phyloP scores from a whole-genome alignment of 2,888 invertebrate genomes.

The Chrysodeixis includens region DNA sequence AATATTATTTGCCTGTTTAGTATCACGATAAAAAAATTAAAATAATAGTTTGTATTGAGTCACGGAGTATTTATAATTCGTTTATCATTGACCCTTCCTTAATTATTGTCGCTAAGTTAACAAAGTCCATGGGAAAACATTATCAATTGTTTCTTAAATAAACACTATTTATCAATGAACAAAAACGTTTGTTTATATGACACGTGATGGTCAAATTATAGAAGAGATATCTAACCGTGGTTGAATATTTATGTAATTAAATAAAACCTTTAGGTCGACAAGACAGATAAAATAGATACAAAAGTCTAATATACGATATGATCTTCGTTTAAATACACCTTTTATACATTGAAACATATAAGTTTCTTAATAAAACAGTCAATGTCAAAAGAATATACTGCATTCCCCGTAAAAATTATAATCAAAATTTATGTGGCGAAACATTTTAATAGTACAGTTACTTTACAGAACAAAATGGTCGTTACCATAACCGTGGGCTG shows the following conservation, averaged over 20 bases:
- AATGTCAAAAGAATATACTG: no score
- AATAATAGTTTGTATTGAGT: neutral
- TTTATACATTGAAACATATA: no score
- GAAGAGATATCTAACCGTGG: neutral
- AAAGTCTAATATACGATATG: no score
- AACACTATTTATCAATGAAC: neutral
- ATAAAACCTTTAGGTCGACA: neutral
- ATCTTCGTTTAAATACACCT: no score
- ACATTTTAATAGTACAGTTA: no score
- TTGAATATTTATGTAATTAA: neutral
- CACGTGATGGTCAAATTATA: neutral
- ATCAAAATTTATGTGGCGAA: no score
- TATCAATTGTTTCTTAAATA: neutral
- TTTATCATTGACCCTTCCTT: slow-evolving; percentile 7
- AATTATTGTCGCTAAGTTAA: neutral
- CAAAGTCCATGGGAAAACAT: slow-evolving; percentile 7
- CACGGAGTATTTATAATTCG: neutral
- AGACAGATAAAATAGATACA: neutral
- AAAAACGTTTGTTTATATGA: neutral
- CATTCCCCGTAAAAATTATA: no score
- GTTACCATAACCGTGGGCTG: no score
- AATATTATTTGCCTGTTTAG: no score
- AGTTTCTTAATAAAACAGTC: no score
- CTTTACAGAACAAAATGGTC: no score
- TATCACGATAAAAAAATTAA: no score